These are phyloP conservation scores for Aporophyla nigra DNA, from an alignment of 2,888 invertebrate species.

Conservation along the genomic window DNA sequence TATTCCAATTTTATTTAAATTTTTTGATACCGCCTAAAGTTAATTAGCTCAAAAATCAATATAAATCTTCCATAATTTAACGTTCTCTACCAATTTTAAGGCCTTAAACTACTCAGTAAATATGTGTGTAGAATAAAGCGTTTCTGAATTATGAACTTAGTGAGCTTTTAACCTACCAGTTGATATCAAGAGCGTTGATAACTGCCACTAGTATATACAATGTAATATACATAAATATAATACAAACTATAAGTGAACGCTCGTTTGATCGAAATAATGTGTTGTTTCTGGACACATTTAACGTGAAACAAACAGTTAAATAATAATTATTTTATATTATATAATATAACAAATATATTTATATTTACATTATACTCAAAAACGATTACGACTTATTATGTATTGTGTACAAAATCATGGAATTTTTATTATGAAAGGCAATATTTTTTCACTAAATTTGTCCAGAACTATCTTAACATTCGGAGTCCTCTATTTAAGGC, in stretches of 20 bases:
- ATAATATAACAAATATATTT: constrained; percentile 43
- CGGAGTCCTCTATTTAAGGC: constrained; percentile 29
- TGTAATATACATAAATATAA: constrained; percentile 84
- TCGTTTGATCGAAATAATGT: constrained; percentile 75
- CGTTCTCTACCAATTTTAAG: constrained; percentile 32
- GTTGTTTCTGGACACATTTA: constrained; percentile 64
- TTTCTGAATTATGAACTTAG: constrained; percentile 59
- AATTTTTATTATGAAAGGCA: constrained; percentile 35
- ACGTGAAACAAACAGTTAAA: constrained; percentile 56
- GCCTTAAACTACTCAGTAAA: constrained; percentile 47
- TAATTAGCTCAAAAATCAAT: constrained; percentile 36
- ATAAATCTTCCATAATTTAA: constrained; percentile 32
- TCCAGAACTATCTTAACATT: constrained; percentile 63
- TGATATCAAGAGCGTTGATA: constrained; percentile 83
- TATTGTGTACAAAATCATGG: constrained; percentile 57
- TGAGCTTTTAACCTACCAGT: constrained; percentile 64
- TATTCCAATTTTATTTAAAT: background rate
- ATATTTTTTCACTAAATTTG: constrained; percentile 64
- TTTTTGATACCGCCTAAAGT: constrained; percentile 43
- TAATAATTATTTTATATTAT: constrained; percentile 41
- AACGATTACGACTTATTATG: constrained; percentile 62
- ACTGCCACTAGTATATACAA: constrained; percentile 89
- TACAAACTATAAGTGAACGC: constrained; percentile 80
- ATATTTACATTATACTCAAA: constrained; percentile 61
- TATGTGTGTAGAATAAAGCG: constrained; percentile 25